These are phyloP conservation scores for Prunella himalayana DNA, from an alignment of 2,113 vertebrate species.

Conservation along the genomic window DNA sequence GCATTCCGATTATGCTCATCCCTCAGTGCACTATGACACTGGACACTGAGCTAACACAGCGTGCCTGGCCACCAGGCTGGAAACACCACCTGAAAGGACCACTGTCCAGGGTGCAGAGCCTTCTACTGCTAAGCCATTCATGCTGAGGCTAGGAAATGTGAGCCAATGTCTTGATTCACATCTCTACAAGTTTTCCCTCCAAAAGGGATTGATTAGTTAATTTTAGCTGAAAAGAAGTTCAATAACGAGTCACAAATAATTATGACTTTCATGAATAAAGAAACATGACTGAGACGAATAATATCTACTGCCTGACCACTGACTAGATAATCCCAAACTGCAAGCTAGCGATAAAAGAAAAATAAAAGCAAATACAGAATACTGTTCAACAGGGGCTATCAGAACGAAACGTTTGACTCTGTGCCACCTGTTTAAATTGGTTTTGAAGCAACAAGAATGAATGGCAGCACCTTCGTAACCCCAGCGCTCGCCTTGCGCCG, in stretches of 20 bases:
- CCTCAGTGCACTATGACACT: not conserved
- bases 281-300: fast-evolving
- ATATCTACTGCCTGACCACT: not conserved
- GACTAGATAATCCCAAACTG: not conserved
- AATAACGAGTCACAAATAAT: not conserved
- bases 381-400: fast-evolving
- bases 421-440: not conserved
- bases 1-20: fast-evolving
- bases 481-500: not conserved
- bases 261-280: not conserved
- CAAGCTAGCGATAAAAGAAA: not conserved
- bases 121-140: not conserved
- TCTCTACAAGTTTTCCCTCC: not conserved
- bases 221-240: not conserved
- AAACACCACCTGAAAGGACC: not conserved
- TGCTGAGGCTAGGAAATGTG: not conserved
- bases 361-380: not conserved
- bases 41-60: not conserved
- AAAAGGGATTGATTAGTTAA: not conserved
- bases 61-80: not conserved
- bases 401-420: not conserved
- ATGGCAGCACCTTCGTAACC: not conserved
- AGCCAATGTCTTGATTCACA: not conserved
- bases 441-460: not conserved
- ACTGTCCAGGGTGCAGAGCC: not conserved